Evolutionary conservation across 2,113 vertebrate genomes (phyloP).

Genomic region (Rhizomys pruinosus): DNA sequence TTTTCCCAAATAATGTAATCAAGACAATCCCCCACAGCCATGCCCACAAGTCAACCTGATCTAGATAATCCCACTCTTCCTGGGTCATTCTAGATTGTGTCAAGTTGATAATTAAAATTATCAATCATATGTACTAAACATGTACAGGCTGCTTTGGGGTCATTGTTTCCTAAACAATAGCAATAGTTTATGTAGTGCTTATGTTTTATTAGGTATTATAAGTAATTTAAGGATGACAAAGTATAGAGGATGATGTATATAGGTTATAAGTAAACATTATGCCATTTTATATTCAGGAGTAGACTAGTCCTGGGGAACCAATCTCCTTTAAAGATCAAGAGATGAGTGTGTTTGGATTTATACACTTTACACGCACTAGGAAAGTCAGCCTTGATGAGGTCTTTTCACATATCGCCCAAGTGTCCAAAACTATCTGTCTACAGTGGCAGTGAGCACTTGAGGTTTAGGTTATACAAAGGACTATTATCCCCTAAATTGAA

Average conservation of each 20-base stretch:
- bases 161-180: not conserved
- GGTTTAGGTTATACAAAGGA: slow-evolving; percentile 8
- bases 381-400: slow-evolving; percentile 63
- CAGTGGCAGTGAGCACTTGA: not conserved
- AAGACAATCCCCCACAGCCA: not conserved
- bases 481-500: not conserved
- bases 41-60: not conserved
- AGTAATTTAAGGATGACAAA: not conserved
- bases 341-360: slow-evolving; percentile 59
- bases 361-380: slow-evolving; percentile 41
- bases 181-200: not conserved
- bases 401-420: not conserved
- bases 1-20: not conserved
- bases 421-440: not conserved
- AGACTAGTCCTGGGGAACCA: not conserved
- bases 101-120: not conserved
- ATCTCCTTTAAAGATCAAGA: not conserved
- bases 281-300: not conserved
- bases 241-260: not conserved
- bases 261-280: not conserved
- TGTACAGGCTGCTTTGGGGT: not conserved
- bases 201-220: not conserved
- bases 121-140: not conserved
- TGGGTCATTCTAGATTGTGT: not conserved
- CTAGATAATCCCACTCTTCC: not conserved